Percentiles rank a stretch among this genome's conserved stretches.
Evolutionary conservation across 2,113 vertebrate species (phyloP).

Genomic region (Coracopsis vasa): DNA sequence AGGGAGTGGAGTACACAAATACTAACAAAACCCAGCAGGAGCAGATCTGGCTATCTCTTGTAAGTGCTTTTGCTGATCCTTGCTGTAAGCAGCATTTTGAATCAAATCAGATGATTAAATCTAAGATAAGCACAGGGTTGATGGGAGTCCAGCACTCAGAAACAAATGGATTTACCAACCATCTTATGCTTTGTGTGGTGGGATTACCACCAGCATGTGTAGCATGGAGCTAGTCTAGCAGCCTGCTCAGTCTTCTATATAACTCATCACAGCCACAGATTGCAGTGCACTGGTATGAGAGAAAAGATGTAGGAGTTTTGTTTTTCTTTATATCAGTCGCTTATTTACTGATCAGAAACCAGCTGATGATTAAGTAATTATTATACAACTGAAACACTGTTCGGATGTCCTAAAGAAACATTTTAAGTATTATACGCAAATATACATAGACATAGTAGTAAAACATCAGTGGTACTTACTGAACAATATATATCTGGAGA

Average conservation of each 20-base stretch:
- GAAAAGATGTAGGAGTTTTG: neutral
- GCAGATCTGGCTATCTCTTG: neutral
- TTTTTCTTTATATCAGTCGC: neutral
- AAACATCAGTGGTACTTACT: accelerated
- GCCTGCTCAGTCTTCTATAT: neutral
- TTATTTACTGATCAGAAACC: neutral
- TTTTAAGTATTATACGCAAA: neutral
- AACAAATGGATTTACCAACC: neutral
- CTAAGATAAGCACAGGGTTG: neutral
- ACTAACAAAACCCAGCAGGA: neutral
- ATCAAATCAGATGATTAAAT: neutral
- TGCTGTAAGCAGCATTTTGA: neutral
- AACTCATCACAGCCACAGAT: neutral
- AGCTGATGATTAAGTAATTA: neutral
- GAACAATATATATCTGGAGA: neutral
- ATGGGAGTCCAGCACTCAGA: neutral
- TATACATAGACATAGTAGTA: neutral
- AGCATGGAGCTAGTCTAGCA: neutral
- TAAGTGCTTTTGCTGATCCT: neutral
- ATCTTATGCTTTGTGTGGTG: accelerated
- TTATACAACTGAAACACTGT: neutral
- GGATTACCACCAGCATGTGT: neutral
- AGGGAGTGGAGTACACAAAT: neutral
- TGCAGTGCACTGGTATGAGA: accelerated
- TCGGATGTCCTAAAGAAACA: neutral